phyloP scores from a whole-genome alignment of 2,888 invertebrate genomes.

The Eristalis pertinax region DNA sequence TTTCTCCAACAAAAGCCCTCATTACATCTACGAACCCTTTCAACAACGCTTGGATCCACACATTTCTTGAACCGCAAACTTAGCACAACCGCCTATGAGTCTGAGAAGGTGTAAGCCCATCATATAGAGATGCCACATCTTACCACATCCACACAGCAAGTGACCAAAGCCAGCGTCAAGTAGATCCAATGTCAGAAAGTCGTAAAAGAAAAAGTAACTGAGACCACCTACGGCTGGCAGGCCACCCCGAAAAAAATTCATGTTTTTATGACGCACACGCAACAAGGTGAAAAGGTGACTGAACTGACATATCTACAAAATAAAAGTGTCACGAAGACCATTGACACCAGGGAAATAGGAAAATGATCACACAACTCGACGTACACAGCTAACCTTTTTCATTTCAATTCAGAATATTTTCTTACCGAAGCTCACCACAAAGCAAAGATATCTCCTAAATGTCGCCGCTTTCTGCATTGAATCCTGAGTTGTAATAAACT shows the following conservation, averaged over 20 bases:
- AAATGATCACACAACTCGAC: no score
- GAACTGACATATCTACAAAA: background rate
- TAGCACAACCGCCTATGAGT: no score
- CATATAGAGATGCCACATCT: no score
- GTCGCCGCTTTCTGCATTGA: background rate
- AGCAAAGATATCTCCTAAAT: background rate
- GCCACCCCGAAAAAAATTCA: background rate
- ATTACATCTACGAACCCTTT: no score
- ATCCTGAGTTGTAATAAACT: background rate
- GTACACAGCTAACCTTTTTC: background rate
- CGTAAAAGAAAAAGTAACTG: background rate
- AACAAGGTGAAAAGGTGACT: background rate
- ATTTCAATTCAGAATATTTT: background rate
- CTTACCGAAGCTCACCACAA: background rate
- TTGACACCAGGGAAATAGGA: background rate
- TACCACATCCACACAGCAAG: background rate
- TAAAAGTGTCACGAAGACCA: background rate
- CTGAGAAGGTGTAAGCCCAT: no score
- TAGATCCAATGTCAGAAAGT: background rate
- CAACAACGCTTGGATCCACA: no score
- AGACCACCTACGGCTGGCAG: background rate
- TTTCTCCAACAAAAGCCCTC: no score
- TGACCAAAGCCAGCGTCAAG: background rate
- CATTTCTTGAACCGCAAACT: no score
- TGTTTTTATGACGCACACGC: background rate